Conservation (phyloP, 2,888 invertebrate species). For the Orthosia cruda region DNA sequence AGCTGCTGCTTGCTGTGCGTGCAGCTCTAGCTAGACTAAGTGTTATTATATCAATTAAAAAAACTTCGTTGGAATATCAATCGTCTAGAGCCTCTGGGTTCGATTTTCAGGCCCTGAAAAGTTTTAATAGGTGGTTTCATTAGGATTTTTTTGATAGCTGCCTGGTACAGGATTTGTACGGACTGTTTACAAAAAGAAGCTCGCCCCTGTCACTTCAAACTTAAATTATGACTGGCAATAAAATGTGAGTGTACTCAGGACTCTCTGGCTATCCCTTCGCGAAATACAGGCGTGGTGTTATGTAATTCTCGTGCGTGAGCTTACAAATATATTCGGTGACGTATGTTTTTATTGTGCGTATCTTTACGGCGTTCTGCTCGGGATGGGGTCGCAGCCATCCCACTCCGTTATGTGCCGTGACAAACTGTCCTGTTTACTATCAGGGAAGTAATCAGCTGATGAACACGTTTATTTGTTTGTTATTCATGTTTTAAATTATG, state of each 20-base stretch:
- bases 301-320: background rate
- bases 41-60: no score
- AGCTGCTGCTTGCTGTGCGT: no score
- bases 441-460: slow-evolving; percentile 25
- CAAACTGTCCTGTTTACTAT: slow-evolving; percentile 46
- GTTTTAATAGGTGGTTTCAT: background rate
- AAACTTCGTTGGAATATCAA: no score
- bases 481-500: slow-evolving; percentile 13
- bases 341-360: slow-evolving; percentile 45
- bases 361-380: slow-evolving; percentile 36
- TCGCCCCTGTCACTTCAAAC: no score
- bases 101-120: background rate
- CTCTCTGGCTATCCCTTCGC: no score
- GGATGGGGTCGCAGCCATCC: slow-evolving; percentile 20
- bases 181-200: no score
- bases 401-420: slow-evolving; percentile 47
- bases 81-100: background rate
- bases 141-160: no score
- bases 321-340: slow-evolving; percentile 14
- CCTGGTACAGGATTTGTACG: no score
- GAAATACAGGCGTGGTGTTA: no score
- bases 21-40: no score
- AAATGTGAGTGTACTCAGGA: no score
- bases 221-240: no score
- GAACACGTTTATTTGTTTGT: slow-evolving; percentile 17